These are phyloP conservation scores for Anolis carolinensis DNA, from an alignment of 2,113 vertebrate species.

Conservation along the genomic window DNA sequence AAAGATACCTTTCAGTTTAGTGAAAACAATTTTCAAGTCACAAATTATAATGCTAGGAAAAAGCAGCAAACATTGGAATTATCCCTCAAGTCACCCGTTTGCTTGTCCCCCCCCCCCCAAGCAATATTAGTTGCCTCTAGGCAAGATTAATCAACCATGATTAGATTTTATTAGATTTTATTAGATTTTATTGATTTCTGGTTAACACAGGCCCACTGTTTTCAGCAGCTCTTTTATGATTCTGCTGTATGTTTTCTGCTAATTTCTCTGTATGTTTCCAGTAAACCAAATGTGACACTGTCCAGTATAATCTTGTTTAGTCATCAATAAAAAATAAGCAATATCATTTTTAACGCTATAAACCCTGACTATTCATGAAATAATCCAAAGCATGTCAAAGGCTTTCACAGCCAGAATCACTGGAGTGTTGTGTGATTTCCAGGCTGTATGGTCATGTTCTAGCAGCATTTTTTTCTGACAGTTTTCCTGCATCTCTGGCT, in stretches of 20 bases:
- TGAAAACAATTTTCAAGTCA: constrained; percentile 14
- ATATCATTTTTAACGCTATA: neutral
- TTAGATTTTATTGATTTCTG: neutral
- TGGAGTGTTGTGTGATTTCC: too few relatives aligned
- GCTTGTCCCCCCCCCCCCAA: neutral
- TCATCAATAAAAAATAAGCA: neutral
- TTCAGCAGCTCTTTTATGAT: neutral
- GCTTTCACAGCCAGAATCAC: too few relatives aligned
- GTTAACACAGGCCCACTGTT: neutral
- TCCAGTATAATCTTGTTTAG: neutral
- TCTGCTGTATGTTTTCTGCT: neutral
- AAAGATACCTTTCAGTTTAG: constrained; percentile 3
- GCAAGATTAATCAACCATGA: neutral
- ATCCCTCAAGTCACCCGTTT: constrained; percentile 3
- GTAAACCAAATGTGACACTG: neutral
- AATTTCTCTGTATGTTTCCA: neutral
- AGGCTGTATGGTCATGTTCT: too few relatives aligned
- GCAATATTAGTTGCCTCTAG: neutral
- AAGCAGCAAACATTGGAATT: neutral
- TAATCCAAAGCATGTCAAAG: neutral
- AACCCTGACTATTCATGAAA: neutral
- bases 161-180: neutral
- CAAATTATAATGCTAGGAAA: neutral
- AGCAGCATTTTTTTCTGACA: too few relatives aligned
- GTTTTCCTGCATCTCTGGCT: too few relatives aligned